Evolutionary conservation across 2,113 vertebrate species (phyloP).

Genomic region (Camarhynchus parvulus): DNA sequence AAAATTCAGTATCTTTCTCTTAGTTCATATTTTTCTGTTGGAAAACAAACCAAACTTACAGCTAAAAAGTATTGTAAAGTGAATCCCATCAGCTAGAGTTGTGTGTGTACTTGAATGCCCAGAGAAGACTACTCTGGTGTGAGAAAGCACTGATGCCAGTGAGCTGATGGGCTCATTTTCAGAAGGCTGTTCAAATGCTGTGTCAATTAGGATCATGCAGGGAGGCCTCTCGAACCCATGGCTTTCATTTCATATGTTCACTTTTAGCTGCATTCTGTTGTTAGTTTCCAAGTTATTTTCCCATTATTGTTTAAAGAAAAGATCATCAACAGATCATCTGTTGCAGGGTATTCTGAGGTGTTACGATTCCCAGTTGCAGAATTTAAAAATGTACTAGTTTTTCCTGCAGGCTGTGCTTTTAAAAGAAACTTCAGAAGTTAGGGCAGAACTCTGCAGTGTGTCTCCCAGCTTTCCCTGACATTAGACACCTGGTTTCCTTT

Average conservation of each 20-base stretch:
- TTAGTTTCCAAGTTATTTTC: background rate
- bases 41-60: background rate
- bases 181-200: background rate
- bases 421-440: background rate
- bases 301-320: background rate
- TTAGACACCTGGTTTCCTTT: background rate
- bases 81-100: background rate
- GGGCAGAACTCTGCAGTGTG: background rate
- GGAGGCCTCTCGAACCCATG: background rate
- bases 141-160: background rate
- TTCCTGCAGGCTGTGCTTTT: background rate
- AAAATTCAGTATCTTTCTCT: background rate
- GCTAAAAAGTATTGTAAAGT: background rate
- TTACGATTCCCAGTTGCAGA: background rate
- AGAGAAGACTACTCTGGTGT: background rate
- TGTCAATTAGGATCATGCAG: background rate
- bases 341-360: background rate
- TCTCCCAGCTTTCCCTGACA: background rate
- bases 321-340: background rate
- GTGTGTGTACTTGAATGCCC: background rate
- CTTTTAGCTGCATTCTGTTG: background rate
- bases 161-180: background rate
- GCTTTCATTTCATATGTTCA: background rate
- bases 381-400: background rate
- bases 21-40: background rate